A percentile compares a stretch with the other conserved stretches of the same genome.
Evolutionary conservation across 2,888 invertebrate genomes (phyloP).

Genomic region (Cistogaster globosa): DNA sequence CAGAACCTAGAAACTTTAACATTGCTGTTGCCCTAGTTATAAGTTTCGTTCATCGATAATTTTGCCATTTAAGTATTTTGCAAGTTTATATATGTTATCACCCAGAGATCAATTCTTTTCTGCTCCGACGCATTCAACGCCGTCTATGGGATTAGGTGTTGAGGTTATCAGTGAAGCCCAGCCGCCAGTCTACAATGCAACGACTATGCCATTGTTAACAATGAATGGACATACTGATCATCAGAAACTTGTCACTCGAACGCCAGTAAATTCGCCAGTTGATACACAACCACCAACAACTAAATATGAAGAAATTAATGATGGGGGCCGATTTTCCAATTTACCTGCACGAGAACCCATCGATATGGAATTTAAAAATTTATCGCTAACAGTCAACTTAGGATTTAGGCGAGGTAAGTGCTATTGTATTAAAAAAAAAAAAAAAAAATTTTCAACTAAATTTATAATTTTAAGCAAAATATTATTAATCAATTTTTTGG

Average conservation of each 20-base stretch:
- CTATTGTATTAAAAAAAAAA: background rate
- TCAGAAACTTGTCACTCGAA: conserved; percentile 18
- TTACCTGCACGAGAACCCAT: conserved; percentile 84
- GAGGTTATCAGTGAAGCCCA: conserved; percentile 74
- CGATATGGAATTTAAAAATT: conserved; percentile 89
- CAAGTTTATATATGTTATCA: conserved; percentile 74
- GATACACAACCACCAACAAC: conserved; percentile 25
- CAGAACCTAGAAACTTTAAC: conserved; percentile 20
- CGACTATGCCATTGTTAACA: conserved; percentile 76
- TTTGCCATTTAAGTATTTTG: conserved; percentile 18
- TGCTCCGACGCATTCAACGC: conserved; percentile 57
- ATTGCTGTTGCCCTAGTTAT: conserved; percentile 34
- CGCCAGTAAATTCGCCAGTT: conserved; percentile 57
- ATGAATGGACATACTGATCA: conserved; percentile 57
- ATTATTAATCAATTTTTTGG: too few relatives aligned
- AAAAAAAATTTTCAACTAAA: background rate
- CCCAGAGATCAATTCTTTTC: conserved; percentile 78
- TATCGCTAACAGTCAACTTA: conserved; percentile 88
- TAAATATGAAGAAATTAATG: conserved; percentile 26
- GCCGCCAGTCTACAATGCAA: conserved; percentile 76
- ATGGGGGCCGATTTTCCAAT: conserved; percentile 78
- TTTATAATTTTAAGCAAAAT: too few relatives aligned
- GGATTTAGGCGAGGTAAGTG: conserved; percentile 89
- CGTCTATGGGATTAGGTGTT: conserved; percentile 76
- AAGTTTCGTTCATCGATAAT: conserved; percentile 13